Evolutionary conservation across 92 coral and sea anemone species (phyloP).

Genomic region (Pocillopora meandrina): DNA sequence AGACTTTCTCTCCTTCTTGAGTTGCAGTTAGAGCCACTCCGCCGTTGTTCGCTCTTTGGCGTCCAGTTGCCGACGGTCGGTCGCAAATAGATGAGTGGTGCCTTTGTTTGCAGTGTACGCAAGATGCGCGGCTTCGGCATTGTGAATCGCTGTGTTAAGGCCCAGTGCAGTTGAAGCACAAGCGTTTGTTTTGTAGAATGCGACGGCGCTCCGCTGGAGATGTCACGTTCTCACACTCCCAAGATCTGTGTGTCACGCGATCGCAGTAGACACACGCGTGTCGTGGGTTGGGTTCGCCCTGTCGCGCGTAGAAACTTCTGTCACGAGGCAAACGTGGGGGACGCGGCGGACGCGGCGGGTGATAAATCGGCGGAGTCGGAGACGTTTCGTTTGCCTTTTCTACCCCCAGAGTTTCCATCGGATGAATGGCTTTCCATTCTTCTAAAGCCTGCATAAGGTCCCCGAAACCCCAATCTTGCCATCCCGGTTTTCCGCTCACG

Average conservation of each 20-base stretch:
- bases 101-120: constrained; percentile 58
- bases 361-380: neutral
- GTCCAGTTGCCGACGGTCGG: constrained; percentile 1
- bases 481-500: too few relatives aligned
- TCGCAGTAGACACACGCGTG: neutral
- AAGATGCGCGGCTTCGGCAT: constrained; percentile 46
- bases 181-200: neutral
- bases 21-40: neutral
- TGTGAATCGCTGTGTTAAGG: constrained; percentile 27
- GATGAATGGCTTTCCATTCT: too few relatives aligned
- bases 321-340: constrained; percentile 9
- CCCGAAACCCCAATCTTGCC: too few relatives aligned
- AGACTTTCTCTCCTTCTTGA: too few relatives aligned
- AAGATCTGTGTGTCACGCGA: constrained; percentile 50
- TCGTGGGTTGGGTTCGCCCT: neutral
- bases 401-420: too few relatives aligned
- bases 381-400: neutral
- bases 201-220: constrained; percentile 32
- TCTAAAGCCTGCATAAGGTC: too few relatives aligned
- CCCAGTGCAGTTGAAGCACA: constrained; percentile 3
- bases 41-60: neutral
- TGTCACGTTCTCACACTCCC: constrained; percentile 46
- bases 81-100: constrained; percentile 58
- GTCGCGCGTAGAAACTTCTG: constrained; percentile 25
- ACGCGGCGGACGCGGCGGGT: neutral